A percentile compares a stretch with the other conserved stretches of the same genome.
These are phyloP conservation scores for Poecilia latipinna DNA, from an alignment of 2,113 vertebrate genomes.

Conservation along the genomic window DNA sequence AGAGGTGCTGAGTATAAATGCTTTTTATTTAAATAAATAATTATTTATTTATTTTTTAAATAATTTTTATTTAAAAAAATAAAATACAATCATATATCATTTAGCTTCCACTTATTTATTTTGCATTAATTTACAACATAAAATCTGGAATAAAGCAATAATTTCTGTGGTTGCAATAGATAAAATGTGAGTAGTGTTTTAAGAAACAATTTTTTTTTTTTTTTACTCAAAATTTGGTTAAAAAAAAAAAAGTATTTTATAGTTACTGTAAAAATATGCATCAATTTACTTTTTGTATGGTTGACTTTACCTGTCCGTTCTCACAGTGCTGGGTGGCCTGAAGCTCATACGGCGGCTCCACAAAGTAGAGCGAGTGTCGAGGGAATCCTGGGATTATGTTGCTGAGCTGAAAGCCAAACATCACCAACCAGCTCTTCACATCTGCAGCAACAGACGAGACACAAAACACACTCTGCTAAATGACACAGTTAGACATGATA, in stretches of 20 bases:
- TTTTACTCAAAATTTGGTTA: too few species aligned
- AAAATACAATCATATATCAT: too few species aligned
- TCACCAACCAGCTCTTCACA: constrained; percentile 99
- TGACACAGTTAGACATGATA: constrained; percentile 33
- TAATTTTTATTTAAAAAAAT: neutral
- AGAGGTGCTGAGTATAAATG: too few species aligned
- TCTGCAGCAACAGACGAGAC: constrained; percentile 80
- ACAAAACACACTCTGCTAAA: constrained; percentile 28
- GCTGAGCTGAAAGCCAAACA: constrained; percentile 99
- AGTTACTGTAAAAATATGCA: too few species aligned
- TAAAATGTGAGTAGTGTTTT: too few species aligned
- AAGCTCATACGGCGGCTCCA: constrained; percentile 93
- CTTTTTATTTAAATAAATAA: neutral
- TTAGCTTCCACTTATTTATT: too few species aligned
- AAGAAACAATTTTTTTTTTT: too few species aligned
- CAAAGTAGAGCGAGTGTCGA: constrained; percentile 95
- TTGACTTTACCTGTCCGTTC: constrained; percentile 82
- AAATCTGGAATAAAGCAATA: too few species aligned
- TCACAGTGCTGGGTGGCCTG: constrained; percentile 95
- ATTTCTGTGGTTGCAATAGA: too few species aligned
- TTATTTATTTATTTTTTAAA: too few species aligned
- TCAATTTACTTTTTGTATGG: neutral
- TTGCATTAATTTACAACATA: too few species aligned
- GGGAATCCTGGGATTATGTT: constrained; percentile 99
- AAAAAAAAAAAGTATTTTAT: too few species aligned